These are phyloP conservation scores for Cartodere bifasciata DNA, from an alignment of 2,888 invertebrate species.

Conservation along the genomic window DNA sequence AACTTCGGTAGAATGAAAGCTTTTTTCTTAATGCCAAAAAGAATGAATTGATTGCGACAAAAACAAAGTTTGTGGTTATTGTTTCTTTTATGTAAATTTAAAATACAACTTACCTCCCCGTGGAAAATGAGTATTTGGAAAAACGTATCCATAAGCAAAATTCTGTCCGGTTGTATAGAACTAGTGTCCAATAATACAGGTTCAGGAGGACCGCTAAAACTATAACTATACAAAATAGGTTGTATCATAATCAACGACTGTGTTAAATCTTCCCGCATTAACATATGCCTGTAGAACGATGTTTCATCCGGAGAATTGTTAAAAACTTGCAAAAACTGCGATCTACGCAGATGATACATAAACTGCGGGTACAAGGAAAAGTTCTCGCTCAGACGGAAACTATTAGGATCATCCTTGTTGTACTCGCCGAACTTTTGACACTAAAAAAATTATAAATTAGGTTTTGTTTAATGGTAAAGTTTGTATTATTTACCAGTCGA, in stretches of 20 bases:
- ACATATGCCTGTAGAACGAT: conserved; percentile 95
- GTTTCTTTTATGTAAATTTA: no score
- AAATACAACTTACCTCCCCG: conserved; percentile 64
- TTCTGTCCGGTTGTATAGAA: conserved; percentile 93
- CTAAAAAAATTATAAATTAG: conserved; percentile 38
- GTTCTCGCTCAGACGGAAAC: conserved; percentile 90
- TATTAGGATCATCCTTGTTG: conserved; percentile 92
- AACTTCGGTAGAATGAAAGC: no score
- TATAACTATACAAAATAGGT: conserved; percentile 96
- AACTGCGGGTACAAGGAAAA: conserved; percentile 99
- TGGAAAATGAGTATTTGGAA: conserved; percentile 99
- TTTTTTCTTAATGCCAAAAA: no score
- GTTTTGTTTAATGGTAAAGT: conserved; percentile 2
- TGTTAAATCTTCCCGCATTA: conserved; percentile 93
- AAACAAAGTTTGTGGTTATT: no score
- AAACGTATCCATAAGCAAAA: conserved; percentile 98
- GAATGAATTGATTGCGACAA: no score
- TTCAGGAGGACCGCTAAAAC: conserved; percentile 94
- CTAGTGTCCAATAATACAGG: conserved; percentile 95
- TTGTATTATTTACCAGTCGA: conserved; percentile 55
- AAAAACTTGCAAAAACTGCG: conserved; percentile 98
- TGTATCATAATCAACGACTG: conserved; percentile 99
- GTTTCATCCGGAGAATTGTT: conserved; percentile 99
- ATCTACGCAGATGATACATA: conserved; percentile 97
- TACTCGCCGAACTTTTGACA: conserved; percentile 99